These are phyloP conservation scores for Leptobrachium ailaonicum DNA, from an alignment of 2,113 vertebrate species.

Conservation along the genomic window DNA sequence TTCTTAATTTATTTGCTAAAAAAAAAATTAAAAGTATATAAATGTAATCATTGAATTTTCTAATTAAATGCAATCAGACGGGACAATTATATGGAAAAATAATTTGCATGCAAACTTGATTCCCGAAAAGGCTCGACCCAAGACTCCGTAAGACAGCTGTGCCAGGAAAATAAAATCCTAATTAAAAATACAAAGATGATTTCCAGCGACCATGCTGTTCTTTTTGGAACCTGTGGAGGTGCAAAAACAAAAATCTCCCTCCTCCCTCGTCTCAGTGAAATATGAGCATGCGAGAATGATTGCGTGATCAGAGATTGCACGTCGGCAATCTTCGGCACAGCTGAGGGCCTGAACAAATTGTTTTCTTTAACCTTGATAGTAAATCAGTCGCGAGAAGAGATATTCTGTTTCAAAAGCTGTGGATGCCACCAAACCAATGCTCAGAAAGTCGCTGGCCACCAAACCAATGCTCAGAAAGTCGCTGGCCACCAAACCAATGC, in stretches of 20 bases:
- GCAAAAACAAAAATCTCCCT: conserved; percentile 2
- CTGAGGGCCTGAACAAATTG: not conserved
- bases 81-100: not conserved
- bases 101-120: conserved; percentile 28
- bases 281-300: conserved; percentile 1
- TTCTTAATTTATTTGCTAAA: too few relatives aligned
- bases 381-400: not conserved
- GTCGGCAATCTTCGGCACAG: not conserved
- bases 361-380: not conserved
- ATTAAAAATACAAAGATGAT: conserved; percentile 35
- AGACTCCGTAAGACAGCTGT: conserved; percentile 10
- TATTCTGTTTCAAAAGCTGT: not conserved
- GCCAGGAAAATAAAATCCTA: conserved; percentile 17
- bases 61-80: too few relatives aligned
- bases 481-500: too few relatives aligned
- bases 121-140: conserved; percentile 12
- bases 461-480: too few relatives aligned
- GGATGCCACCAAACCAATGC: too few relatives aligned
- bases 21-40: too few relatives aligned
- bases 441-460: too few relatives aligned
- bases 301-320: not conserved
- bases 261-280: not conserved
- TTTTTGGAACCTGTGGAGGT: not conserved
- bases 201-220: conserved; percentile 25
- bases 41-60: too few relatives aligned